Evolutionary conservation across 2,888 invertebrate genomes (phyloP).

Genomic region (Spialia ferax): DNA sequence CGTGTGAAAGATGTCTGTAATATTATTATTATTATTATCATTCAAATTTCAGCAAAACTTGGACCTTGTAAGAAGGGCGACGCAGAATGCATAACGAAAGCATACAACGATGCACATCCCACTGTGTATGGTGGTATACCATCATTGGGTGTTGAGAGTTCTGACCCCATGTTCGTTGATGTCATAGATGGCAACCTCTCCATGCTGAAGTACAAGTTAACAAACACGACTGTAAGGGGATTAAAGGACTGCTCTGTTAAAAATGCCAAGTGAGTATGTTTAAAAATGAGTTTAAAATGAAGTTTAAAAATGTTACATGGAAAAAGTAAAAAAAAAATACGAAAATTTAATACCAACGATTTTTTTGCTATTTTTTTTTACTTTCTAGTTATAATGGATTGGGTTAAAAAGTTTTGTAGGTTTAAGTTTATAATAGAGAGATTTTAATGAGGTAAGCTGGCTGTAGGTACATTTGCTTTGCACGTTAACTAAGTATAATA

Average conservation of each 20-base stretch:
- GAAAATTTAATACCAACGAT: too few relatives aligned
- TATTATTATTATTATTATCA: not conserved
- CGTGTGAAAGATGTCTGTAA: too few relatives aligned
- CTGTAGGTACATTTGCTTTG: too few relatives aligned
- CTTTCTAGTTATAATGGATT: too few relatives aligned
- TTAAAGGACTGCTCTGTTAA: constrained; percentile 54
- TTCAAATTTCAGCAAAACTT: constrained; percentile 17
- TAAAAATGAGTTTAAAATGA: too few relatives aligned
- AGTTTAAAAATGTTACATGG: too few relatives aligned
- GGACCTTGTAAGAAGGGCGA: constrained; percentile 54
- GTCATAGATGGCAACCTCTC: constrained; percentile 52
- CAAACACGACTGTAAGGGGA: constrained; percentile 51
- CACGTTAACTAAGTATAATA: too few relatives aligned
- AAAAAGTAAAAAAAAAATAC: too few relatives aligned
- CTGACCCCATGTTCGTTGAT: constrained; percentile 55
- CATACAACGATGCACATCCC: constrained; percentile 44
- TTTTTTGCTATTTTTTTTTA: too few relatives aligned
- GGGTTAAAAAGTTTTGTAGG: too few relatives aligned
- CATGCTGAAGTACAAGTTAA: constrained; percentile 51
- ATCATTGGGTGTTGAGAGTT: constrained; percentile 48
- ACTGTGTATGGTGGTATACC: constrained; percentile 50
- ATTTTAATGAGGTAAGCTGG: too few relatives aligned
- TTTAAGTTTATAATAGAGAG: too few relatives aligned
- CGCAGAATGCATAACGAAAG: constrained; percentile 49
- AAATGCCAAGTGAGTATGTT: constrained; percentile 53